Conservation (phyloP, 1,140 invertebrate genomes). For the Trachelipus rathkii region DNA sequence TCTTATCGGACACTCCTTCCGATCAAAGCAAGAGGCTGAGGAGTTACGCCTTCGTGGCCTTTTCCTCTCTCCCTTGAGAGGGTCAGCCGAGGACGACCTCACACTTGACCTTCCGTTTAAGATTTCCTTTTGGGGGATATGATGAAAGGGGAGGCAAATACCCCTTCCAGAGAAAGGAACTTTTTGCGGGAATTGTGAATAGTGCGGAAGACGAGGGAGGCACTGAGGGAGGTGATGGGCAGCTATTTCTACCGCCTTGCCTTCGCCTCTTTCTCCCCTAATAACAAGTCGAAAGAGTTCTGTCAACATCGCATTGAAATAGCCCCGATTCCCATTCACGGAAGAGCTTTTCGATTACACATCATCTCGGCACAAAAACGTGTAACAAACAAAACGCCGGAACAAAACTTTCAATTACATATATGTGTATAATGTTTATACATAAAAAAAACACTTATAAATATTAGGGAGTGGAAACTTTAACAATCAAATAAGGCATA, state of each 20-base stretch:
- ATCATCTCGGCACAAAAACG: no score
- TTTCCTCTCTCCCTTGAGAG: not conserved
- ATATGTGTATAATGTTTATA: no score
- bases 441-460: no score
- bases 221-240: slow-evolving; percentile 19
- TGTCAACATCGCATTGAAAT: slow-evolving; percentile 24
- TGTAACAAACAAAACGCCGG: no score
- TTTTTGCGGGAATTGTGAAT: not conserved
- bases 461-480: no score
- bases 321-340: not conserved
- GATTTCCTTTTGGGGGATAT: not conserved
- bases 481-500: no score
- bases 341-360: not conserved
- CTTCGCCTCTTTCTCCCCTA: slow-evolving; percentile 33
- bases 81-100: not conserved
- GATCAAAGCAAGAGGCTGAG: not conserved
- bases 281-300: slow-evolving; percentile 38
- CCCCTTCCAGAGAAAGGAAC: not conserved
- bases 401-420: no score
- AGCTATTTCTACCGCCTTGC: slow-evolving; percentile 18
- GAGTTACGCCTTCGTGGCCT: not conserved
- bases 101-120: not conserved
- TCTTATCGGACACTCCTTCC: not conserved
- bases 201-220: slow-evolving; percentile 1
- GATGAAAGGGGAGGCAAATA: not conserved